Conservation (phyloP, 2,113 vertebrate species). For the Narcine bancroftii region DNA sequence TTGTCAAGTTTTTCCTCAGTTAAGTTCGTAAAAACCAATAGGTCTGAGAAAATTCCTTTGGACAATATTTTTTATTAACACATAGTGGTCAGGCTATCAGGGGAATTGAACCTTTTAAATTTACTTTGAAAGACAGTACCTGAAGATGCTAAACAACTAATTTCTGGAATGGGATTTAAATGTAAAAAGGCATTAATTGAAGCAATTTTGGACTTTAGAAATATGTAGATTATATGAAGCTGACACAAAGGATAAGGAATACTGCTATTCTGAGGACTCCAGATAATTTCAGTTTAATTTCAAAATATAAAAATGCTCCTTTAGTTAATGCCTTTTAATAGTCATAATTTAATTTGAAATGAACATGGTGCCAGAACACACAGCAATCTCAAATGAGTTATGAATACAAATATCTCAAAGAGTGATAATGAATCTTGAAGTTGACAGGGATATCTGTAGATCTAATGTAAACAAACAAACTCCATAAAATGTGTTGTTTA, state of each 20-base stretch:
- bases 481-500: no score
- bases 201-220: neutral
- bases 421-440: neutral
- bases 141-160: neutral
- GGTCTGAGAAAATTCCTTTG: no score
- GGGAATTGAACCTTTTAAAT: neutral
- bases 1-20: no score
- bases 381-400: neutral
- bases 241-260: neutral
- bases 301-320: no score
- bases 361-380: neutral
- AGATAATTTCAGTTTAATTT: neutral
- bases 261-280: neutral
- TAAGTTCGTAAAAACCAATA: no score
- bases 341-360: neutral
- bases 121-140: neutral
- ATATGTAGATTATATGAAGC: neutral
- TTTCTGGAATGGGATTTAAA: neutral
- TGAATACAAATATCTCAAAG: neutral
- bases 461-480: neutral
- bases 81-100: neutral
- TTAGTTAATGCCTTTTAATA: neutral
- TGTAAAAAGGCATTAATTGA: neutral
- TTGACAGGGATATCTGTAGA: neutral
- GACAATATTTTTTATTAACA: neutral